Conservation (phyloP, 2,797 vertebrate genomes). For the Varecia variegata region DNA sequence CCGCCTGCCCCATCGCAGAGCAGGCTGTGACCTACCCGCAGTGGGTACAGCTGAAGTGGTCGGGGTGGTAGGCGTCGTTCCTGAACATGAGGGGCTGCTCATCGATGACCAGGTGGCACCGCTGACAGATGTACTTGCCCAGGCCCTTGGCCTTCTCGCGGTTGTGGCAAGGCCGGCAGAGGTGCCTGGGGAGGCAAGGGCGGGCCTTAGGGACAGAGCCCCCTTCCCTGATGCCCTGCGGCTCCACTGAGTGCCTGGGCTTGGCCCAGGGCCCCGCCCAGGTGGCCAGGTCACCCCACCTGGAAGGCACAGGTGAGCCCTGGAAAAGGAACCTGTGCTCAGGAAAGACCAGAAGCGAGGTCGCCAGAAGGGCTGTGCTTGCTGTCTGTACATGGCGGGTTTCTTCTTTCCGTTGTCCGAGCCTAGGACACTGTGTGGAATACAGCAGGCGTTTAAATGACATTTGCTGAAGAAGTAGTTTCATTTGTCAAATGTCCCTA, state of each 20-base stretch:
- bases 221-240: background rate
- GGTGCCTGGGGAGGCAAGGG: conserved; percentile 77
- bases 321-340: background rate
- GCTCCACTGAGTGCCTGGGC: background rate
- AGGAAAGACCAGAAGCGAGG: background rate
- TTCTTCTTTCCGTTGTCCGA: background rate
- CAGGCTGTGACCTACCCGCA: conserved; percentile 81
- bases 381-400: accelerated
- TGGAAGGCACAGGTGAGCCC: no score
- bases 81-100: conserved; percentile 86
- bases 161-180: conserved; percentile 87
- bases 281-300: background rate
- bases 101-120: conserved; percentile 86
- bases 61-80: conserved; percentile 85
- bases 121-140: conserved; percentile 87
- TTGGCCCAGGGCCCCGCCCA: no score
- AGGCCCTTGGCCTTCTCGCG: conserved; percentile 86
- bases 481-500: background rate
- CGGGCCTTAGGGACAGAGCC: accelerated
- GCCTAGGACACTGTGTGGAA: background rate
- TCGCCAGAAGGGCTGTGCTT: accelerated
- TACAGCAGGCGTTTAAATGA: background rate
- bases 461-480: background rate
- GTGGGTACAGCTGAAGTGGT: conserved; percentile 87
- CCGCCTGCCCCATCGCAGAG: accelerated